phyloP scores from a whole-genome alignment of 2,113 vertebrate genomes.

The Galemys pyrenaicus region DNA sequence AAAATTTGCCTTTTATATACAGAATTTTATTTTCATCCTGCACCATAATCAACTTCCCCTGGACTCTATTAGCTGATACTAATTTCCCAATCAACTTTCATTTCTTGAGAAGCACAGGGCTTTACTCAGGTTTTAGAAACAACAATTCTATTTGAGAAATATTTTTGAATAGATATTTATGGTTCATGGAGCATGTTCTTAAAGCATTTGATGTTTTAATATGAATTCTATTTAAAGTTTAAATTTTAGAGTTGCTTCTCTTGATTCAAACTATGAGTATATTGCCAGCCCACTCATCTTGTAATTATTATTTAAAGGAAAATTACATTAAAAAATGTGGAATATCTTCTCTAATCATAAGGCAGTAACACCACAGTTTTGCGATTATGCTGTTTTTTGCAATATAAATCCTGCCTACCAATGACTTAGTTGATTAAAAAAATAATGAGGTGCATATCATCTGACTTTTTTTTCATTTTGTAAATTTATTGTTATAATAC shows the following conservation, averaged over 20 bases:
- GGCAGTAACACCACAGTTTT: not conserved
- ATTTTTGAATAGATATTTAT: constrained; percentile 23
- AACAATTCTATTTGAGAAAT: not conserved
- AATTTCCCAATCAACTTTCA: not conserved
- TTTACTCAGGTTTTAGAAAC: not conserved
- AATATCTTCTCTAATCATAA: constrained; percentile 25
- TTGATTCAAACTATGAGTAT: not conserved
- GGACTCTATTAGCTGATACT: not conserved
- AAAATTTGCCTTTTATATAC: not conserved
- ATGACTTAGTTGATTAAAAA: constrained; percentile 72
- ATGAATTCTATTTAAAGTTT: constrained; percentile 34
- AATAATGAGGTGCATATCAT: constrained; percentile 68
- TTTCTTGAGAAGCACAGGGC: not conserved
- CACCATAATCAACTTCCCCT: not conserved
- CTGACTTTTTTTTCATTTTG: constrained; percentile 70
- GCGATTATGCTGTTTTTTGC: constrained; percentile 40
- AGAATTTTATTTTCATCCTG: not conserved
- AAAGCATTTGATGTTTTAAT: not conserved
- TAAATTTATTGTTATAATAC: constrained; percentile 76
- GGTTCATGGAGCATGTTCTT: not conserved
- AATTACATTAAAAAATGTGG: constrained; percentile 4
- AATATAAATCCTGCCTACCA: constrained; percentile 56
- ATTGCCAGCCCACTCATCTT: not conserved
- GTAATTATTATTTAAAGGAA: constrained; percentile 59
- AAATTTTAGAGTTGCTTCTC: not conserved